Evolutionary conservation across 2,888 invertebrate genomes (phyloP).

Genomic region (Microchrysa polita): DNA sequence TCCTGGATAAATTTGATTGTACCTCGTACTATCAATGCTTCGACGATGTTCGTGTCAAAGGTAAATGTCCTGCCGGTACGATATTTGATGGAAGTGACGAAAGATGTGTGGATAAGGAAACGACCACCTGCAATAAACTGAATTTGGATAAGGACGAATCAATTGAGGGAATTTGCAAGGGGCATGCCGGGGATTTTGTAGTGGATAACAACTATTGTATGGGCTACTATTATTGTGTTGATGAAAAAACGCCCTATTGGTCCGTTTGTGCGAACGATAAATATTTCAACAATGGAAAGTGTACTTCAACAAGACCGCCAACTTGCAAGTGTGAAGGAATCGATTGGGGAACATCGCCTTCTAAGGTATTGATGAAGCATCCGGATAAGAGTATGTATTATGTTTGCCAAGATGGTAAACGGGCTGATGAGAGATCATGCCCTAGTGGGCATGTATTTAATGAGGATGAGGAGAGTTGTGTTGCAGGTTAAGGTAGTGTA

Average conservation of each 20-base stretch:
- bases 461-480: no score
- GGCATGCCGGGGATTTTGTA: background rate
- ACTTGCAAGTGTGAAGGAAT: background rate
- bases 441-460: background rate
- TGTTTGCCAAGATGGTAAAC: background rate
- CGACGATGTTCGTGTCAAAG: no score
- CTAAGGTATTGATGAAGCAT: background rate
- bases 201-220: background rate
- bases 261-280: background rate
- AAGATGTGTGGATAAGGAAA: no score
- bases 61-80: no score
- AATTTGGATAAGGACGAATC: no score
- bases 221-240: background rate
- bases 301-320: background rate
- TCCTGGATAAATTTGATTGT: no score
- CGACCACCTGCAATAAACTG: no score
- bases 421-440: background rate
- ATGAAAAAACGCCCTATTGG: background rate
- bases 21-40: no score
- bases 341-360: background rate
- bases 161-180: background rate
- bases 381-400: background rate
- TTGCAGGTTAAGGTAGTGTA: no score
- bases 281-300: background rate
- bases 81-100: no score